Evolutionary conservation across 1,140 invertebrate species (phyloP), one percentile per base, ranked within the genome.

Genomic region (Leptinotarsa undecemlineata): DNA sequence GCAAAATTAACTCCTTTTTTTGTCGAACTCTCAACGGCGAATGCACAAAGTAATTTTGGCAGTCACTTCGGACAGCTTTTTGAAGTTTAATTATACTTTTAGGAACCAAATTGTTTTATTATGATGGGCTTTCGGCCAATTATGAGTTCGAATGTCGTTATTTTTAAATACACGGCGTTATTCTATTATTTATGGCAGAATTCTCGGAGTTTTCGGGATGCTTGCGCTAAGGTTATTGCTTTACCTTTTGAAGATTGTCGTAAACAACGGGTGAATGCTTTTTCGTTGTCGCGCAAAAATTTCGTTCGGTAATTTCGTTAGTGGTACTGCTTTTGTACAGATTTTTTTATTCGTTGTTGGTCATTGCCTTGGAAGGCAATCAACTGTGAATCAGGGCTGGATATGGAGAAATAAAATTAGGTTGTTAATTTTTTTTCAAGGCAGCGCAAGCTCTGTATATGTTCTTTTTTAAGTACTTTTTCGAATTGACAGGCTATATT

Each of bases 71-170:
- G 76, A 77, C 73, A 73, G 76, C 74, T 77, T 79, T 79, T 79
- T 79, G 69, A 79, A 73, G 76, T 79, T 79, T 79, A 77, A 79
- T 79, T 78, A 68, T 74, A 76, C 73, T 78, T 76, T 76, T 71
- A 74, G 71, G 71, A 75, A 72, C 71, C 23, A 77, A 75, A 76
- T 74, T 77, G 76, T 78, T 79, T 79, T 79, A 79, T 79, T 79
- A 69, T 64, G 57, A 74, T 76, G 48, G 76, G 73, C 78, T 76
- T 74, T 71, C 71, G 48, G 76, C 74, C 78, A 77, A 77, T 79
- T 79, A 79, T 76, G 70, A 78, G 70, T 74, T 70, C 73, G 62
- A 73, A 71, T 76, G 71, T 76, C 74, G 64, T 73, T 77, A 75
- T 73, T 78, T 78, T 73, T 73, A 74, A 77, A 77, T 75, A 62